Evolutionary conservation across 2,113 vertebrate genomes (phyloP), one percentile per base, ranked within the genome.

Genomic region (Oplegnathus fasciatus): DNA sequence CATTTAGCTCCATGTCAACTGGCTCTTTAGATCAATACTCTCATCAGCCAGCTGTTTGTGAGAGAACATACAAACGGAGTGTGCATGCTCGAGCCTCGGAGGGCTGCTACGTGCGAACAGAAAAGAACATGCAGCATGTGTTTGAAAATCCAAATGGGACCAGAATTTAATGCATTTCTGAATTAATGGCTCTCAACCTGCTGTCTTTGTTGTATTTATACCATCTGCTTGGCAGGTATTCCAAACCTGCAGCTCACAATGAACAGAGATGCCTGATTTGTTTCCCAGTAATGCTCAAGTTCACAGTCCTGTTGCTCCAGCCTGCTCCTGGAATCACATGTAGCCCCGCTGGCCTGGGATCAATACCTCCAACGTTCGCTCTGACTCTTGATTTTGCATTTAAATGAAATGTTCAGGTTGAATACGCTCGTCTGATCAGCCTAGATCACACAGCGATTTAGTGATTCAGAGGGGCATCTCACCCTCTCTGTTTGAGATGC

Each of bases 321-420:
- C 34, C 30, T 48, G 37, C 85, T 68, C 46, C 78, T 46, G 62
- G 72, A 65, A 67, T 60, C 76, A 70, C 62, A 11, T 46, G 70
- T 20, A 65, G 30, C 60, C 50, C 67, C 0, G 54, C 81, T 24
- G 72, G 58, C 73, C 26, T 15, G 55, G 5, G 72, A 86, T 89
- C 91, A 83, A 84, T 88, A 85, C 40, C 67, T 37, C 77, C 58
- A 71, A 66, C 72, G 52, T 54, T 72, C 5, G 9, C 80, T 75
- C 57, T 1, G 55, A 74, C 55, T 72, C 60, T 24, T 34, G 52
- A 70, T 72, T 93, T 82, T 90, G 86, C 81, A 90, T 87, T 82
- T 71, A 89, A 84, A 91, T 88, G 48, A 89, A 83, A 85, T 58
- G 72, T 68, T 83, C 55, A 11, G 75, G 50, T 44, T 71, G 75